Conservation (phyloP, 2,888 invertebrate species). For the Serrognathus titanus region DNA sequence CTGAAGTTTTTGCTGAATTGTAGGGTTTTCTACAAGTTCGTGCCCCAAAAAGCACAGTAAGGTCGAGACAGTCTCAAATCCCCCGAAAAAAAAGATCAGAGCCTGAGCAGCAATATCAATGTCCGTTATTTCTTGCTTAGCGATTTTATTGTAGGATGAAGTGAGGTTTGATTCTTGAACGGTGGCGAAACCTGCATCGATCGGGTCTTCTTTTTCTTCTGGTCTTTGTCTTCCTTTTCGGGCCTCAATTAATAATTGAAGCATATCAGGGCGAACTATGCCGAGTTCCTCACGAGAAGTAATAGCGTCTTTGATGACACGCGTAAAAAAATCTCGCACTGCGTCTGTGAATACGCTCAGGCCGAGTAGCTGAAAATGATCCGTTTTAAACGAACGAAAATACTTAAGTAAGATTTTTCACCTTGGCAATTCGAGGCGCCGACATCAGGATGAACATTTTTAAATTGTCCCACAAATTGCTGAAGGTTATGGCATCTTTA, state of each 20-base stretch:
- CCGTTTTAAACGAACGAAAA: not conserved
- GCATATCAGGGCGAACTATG: slow-evolving; percentile 27
- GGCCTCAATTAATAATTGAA: slow-evolving; percentile 49
- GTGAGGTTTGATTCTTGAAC: slow-evolving; percentile 32
- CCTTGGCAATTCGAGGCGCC: not conserved
- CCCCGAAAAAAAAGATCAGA: slow-evolving; percentile 51
- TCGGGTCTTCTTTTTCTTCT: slow-evolving; percentile 15
- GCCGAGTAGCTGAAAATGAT: slow-evolving; percentile 15
- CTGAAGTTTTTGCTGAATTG: slow-evolving; percentile 53
- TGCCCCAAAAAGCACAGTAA: slow-evolving; percentile 51
- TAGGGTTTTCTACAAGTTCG: slow-evolving; percentile 57
- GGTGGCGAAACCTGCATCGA: slow-evolving; percentile 34
- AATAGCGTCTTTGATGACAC: slow-evolving; percentile 27
- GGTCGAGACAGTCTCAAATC: slow-evolving; percentile 50
- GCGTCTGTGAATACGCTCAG: slow-evolving; percentile 11
- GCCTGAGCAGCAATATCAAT: slow-evolving; percentile 57
- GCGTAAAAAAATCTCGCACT: slow-evolving; percentile 23
- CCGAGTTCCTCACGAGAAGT: slow-evolving; percentile 25
- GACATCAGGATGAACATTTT: not conserved
- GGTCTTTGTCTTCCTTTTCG: slow-evolving; percentile 42
- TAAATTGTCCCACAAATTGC: slow-evolving; percentile 7
- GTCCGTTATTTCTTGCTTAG: slow-evolving; percentile 37
- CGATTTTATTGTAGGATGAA: slow-evolving; percentile 7
- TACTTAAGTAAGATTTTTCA: not conserved
- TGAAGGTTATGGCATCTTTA: slow-evolving; percentile 43